A percentile compares a stretch with the other conserved stretches of the same genome.
These are phyloP conservation scores for Alsophila aescularia DNA, from an alignment of 2,888 invertebrate genomes.

Conservation along the genomic window DNA sequence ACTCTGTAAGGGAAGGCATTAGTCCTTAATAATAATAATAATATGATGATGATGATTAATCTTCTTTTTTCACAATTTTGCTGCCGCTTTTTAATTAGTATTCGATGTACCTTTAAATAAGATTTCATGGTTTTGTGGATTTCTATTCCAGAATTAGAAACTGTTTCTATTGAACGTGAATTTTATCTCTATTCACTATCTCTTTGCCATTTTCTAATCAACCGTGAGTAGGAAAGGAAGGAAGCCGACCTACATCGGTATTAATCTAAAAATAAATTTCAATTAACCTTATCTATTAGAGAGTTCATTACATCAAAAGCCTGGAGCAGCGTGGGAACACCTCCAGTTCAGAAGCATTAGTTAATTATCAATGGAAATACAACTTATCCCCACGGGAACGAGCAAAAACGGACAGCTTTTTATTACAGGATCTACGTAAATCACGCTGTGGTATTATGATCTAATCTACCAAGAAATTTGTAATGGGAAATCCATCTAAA, in stretches of 20 bases:
- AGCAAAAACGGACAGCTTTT: neutral
- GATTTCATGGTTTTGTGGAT: neutral
- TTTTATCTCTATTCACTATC: neutral
- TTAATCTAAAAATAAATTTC: constrained; percentile 11
- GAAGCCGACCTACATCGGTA: constrained; percentile 6
- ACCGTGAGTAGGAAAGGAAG: constrained; percentile 6
- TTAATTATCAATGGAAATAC: neutral
- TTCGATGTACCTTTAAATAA: neutral
- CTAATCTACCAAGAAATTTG: neutral
- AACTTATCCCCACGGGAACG: neutral
- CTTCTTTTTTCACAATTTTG: no score
- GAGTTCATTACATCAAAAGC: constrained; percentile 16
- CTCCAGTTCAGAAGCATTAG: neutral
- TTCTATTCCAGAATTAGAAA: neutral
- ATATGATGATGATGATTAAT: no score
- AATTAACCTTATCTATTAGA: constrained; percentile 10
- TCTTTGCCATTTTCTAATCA: constrained; percentile 16
- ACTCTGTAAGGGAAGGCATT: no score
- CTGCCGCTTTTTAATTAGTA: neutral
- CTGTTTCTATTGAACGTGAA: neutral
- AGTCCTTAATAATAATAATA: no score
- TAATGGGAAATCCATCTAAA: neutral
- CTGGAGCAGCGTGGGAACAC: neutral
- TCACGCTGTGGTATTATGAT: no score
- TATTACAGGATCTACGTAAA: no score